Evolutionary conservation across 2,113 vertebrate species (phyloP), one percentile per base, ranked within the genome.

Genomic region (Laticauda laticaudata): DNA sequence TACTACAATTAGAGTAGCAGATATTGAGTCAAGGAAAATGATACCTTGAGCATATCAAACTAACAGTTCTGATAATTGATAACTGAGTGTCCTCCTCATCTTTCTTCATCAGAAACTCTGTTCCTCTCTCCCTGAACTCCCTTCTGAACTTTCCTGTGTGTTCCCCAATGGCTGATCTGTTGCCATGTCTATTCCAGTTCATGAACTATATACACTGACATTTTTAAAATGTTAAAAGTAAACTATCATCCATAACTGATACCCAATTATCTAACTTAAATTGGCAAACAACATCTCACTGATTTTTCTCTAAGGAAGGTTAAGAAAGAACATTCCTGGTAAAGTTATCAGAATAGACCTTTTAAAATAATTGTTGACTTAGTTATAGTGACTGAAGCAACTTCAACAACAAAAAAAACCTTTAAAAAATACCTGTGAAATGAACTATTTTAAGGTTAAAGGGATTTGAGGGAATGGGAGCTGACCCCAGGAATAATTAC

Each of bases 11-110:
- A 98, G 97, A 96, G 92, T 24, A 1, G 97, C 95, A 61, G 98
- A 97, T 98, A 98, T 98, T 98, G 97, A 98, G 98, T 97, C 97
- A 97, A 97, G 95, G 94, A 95, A 97, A 97, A 97, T 96, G 96
- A 96, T 97, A 97, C 95, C 95, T 95, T 92, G 97, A 97, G 96
- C 95, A 95, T 95, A 96, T 97, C 96, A 45, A 94, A 96, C 95
- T 97, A 98, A 98, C 98, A 97, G 95, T 94, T 98, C 96, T 95
- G 94, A 97, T 98, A 96, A 94, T 94, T 9, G 56, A 92, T 95
- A 96, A 95, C 92, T 90, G 96, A 96, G 93, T 97, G 97, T 94
- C 94, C 95, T 95, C 85, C 93, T 51, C 8, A 51, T 91, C 55
- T 51, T 95, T 26, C 94, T 0, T 9, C 93, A 94, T 64, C 43